Percentiles rank a stretch among this genome's conserved stretches.
phyloP scores from a whole-genome alignment of 64 coral and sea anemone genomes.

The Exaiptasia diaphana region DNA sequence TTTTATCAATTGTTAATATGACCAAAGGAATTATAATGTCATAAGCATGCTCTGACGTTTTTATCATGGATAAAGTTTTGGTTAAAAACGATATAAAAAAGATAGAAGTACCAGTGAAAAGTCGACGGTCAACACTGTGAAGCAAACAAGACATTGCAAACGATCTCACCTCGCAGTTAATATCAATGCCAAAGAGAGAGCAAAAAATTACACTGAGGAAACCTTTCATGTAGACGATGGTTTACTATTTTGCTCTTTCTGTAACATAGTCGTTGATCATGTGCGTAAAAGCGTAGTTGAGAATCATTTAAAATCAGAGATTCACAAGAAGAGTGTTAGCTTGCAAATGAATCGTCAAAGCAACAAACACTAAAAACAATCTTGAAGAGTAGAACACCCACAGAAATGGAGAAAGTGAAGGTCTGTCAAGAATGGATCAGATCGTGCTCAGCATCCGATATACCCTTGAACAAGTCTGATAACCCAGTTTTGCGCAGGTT shows the following conservation, averaged over 20 bases:
- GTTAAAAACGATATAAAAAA: no score
- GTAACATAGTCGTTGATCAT: constrained; percentile 14
- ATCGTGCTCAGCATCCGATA: constrained; percentile 43
- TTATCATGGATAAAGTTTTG: no score
- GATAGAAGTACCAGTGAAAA: no score
- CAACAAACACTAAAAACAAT: background rate
- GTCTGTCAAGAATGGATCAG: constrained; percentile 51
- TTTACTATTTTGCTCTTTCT: constrained; percentile 12
- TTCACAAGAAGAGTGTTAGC: no score
- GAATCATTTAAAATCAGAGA: no score
- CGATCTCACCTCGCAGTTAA: background rate
- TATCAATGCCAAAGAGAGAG: background rate
- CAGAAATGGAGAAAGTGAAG: constrained; percentile 43
- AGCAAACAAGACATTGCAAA: background rate
- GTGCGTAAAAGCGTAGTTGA: background rate
- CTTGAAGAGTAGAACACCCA: constrained; percentile 5
- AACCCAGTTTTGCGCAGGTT: background rate
- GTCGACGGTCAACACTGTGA: no score
- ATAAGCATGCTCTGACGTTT: no score
- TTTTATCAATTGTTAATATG: no score
- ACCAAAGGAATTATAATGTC: no score
- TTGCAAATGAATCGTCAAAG: no score
- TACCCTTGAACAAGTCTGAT: constrained; percentile 37
- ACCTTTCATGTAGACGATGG: constrained; percentile 28
- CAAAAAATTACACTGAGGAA: background rate